Conservation (phyloP, 2,113 vertebrate species). For the Pogona vitticeps region DNA sequence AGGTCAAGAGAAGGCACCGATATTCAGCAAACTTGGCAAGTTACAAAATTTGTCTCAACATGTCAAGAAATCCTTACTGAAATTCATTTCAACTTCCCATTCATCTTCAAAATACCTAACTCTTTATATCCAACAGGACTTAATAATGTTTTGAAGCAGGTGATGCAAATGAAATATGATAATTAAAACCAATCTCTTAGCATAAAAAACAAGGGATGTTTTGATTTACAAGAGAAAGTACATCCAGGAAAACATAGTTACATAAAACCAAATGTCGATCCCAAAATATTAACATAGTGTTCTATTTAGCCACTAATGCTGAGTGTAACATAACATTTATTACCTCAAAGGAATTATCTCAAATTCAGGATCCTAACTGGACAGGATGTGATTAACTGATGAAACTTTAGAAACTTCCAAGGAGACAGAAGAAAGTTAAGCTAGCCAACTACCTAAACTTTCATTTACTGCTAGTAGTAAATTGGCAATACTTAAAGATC, state of each 20-base stretch:
- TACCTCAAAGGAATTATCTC: conserved; percentile 50
- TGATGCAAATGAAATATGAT: conserved; percentile 40
- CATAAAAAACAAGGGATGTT: not conserved
- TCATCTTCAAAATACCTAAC: not conserved
- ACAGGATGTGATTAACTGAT: conserved; percentile 50
- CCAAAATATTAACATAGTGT: conserved; percentile 59
- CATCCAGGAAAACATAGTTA: conserved; percentile 59
- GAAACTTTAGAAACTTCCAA: conserved; percentile 62
- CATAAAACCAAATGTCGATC: conserved; percentile 55
- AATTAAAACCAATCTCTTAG: conserved; percentile 21
- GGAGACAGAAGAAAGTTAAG: conserved; percentile 57
- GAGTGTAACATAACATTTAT: conserved; percentile 62
- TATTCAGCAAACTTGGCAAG: not conserved
- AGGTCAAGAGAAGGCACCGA: not conserved
- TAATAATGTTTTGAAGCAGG: conserved; percentile 39
- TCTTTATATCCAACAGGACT: conserved; percentile 39
- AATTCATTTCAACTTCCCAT: not conserved
- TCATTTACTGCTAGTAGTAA: conserved; percentile 71
- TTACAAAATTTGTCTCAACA: not conserved
- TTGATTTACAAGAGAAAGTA: conserved; percentile 57
- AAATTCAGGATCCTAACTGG: conserved; percentile 61
- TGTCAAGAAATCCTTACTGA: not conserved
- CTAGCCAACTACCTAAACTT: conserved; percentile 62
- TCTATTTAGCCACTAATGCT: conserved; percentile 59
- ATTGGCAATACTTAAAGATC: conserved; percentile 75